phyloP scores from a whole-genome alignment of 2,797 vertebrate genomes.

The Allobates femoralis region DNA sequence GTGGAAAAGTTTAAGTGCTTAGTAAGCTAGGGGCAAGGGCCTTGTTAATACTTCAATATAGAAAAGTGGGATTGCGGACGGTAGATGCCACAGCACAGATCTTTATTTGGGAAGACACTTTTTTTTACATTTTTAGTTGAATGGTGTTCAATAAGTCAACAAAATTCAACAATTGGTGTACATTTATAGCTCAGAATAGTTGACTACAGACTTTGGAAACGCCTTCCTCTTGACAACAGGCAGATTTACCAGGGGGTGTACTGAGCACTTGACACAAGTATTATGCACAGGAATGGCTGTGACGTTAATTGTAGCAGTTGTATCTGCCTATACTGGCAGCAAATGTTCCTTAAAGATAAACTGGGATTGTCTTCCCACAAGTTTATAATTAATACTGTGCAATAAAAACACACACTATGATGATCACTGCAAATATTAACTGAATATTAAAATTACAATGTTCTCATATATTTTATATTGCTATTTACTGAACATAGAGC shows the following conservation, averaged over 20 bases:
- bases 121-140: neutral
- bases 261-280: slow-evolving; percentile 56
- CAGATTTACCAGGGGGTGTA: slow-evolving; percentile 48
- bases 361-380: slow-evolving; percentile 16
- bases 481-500: neutral
- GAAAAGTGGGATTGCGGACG: neutral
- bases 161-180: slow-evolving; percentile 20
- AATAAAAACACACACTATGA: slow-evolving; percentile 22
- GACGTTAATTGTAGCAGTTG: slow-evolving; percentile 52
- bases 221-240: slow-evolving; percentile 51
- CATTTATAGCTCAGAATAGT: slow-evolving; percentile 52
- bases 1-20: neutral
- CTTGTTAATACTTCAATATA: neutral
- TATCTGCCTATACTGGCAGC: slow-evolving; percentile 38
- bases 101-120: neutral
- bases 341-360: slow-evolving; percentile 29
- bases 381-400: slow-evolving; percentile 10
- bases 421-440: neutral
- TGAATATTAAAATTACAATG: neutral
- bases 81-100: neutral
- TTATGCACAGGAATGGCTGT: slow-evolving; percentile 48
- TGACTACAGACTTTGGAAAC: slow-evolving; percentile 8
- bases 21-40: neutral
- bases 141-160: slow-evolving; percentile 15
- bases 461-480: neutral